Evolutionary conservation across 2,888 invertebrate species (phyloP), one percentile per base, ranked within the genome.

Genomic region (Macropis europaea): DNA sequence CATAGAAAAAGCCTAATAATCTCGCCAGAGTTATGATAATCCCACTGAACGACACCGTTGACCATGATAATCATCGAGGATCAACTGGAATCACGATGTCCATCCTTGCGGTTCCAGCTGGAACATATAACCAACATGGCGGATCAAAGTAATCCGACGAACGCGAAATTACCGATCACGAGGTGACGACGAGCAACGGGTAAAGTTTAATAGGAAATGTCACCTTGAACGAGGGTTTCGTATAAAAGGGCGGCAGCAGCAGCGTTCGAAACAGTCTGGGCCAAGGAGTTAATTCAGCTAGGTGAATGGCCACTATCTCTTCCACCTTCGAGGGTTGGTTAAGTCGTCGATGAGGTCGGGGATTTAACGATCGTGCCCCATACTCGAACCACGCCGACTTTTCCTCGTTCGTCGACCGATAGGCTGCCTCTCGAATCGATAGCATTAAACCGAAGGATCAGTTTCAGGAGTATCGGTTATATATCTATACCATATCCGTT

Each of bases 141-240:
- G 54, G 73, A 73, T 73, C 63, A 62, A 73, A 52, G 45, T 52
- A 32, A 60, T 42, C 54, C 24, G 11, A 9, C 9, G 11, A 36
- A 50, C 53, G 28, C 69, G 45, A 56, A 67, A 64, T 74, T 73
- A 66, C n/a, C 64, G 68, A 63, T 42, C 59, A 74, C 50, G 71
- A 71, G 52, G 63, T 63, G 73, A 79, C 69, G 69, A 70, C n/a
- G n/a, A n/a, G n/a, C 54, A 32, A 19, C 53, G 36, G 50, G 45
- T 61, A 73, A 81, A 81, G 81, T 78, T 81, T 76, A 81, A 81
- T 76, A 50, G 76, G 71, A 74, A 81, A 81, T 62, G 79, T 79
- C 73, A 47, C 17, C 15, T 7, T 19, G 63, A 56, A 68, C 43
- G 62, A 48, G 57, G 67, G 17, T 13, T 22, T 19, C 19, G 45